Conservation (phyloP, 2,113 vertebrate genomes). For the Ceyx melanurus region DNA sequence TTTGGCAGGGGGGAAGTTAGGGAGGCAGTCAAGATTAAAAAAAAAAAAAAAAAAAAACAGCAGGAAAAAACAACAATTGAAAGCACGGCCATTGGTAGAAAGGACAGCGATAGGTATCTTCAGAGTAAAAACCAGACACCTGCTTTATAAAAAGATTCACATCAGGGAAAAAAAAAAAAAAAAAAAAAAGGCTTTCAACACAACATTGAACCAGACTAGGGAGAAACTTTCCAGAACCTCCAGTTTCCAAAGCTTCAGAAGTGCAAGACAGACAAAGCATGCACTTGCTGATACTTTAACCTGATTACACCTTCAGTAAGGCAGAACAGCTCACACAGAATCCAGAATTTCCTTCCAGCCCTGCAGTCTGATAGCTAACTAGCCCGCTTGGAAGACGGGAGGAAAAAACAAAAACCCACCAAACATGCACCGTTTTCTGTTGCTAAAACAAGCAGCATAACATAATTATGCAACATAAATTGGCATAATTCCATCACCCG, state of each 20-base stretch:
- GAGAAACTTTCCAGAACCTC: neutral
- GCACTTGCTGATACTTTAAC: neutral
- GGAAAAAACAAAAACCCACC: no score
- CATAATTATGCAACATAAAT: no score
- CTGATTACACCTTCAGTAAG: neutral
- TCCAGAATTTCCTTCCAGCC: neutral
- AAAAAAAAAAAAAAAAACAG: neutral
- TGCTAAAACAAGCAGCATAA: neutral
- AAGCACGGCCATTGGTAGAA: accelerated
- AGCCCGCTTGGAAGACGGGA: no score
- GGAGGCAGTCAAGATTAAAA: neutral
- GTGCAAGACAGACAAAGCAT: neutral
- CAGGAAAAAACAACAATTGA: neutral
- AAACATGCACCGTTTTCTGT: neutral
- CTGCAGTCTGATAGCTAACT: accelerated
- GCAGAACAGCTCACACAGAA: neutral
- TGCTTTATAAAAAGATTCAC: neutral
- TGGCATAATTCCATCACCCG: accelerated
- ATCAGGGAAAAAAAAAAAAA: no score
- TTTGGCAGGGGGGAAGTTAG: neutral
- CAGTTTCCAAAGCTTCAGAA: neutral
- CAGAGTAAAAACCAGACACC: neutral
- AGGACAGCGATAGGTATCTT: neutral
- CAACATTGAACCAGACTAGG: neutral
- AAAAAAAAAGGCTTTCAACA: neutral